These are phyloP conservation scores for Wasmannia auropunctata DNA, from an alignment of 1,140 invertebrate genomes.

Conservation along the genomic window DNA sequence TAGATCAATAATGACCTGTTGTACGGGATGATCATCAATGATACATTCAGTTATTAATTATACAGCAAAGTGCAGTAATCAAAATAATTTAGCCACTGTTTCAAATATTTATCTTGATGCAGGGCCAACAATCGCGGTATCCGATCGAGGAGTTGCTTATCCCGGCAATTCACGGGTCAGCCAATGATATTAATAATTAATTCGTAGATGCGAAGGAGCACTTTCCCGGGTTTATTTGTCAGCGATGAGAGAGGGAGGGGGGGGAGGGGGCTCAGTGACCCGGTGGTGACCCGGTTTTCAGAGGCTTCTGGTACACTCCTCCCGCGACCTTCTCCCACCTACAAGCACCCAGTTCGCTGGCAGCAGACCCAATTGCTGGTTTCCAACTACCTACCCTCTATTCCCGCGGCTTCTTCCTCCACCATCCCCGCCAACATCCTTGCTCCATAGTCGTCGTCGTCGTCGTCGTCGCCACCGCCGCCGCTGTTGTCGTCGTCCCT, in stretches of 20 bases:
- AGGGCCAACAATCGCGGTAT: background rate
- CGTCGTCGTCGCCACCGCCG: background rate
- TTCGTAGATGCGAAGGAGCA: slow-evolving; percentile 52
- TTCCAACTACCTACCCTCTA: slow-evolving; percentile 59
- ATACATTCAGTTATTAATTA: slow-evolving; percentile 14
- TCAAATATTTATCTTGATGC: slow-evolving; percentile 5
- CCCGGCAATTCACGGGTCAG: background rate
- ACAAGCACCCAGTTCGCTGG: slow-evolving; percentile 58
- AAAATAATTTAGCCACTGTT: background rate
- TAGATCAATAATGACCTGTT: background rate
- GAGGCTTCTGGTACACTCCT: slow-evolving; percentile 59
- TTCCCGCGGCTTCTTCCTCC: slow-evolving; percentile 35
- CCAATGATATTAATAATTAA: slow-evolving; percentile 73
- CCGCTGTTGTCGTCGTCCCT: background rate
- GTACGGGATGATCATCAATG: background rate
- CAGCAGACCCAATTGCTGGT: slow-evolving; percentile 72
- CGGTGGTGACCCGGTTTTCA: slow-evolving; percentile 69
- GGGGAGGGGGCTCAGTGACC: slow-evolving; percentile 73
- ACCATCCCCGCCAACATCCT: slow-evolving; percentile 23
- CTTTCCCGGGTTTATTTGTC: slow-evolving; percentile 67
- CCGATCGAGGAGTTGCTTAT: background rate
- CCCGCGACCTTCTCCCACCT: slow-evolving; percentile 63
- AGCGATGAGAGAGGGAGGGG: slow-evolving; percentile 48
- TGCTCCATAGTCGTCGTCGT: slow-evolving; percentile 12
- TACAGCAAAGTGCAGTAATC: background rate